Base-by-base conservation (phyloP, 2,113 vertebrate genomes). In the Panthera uncia region DNA sequence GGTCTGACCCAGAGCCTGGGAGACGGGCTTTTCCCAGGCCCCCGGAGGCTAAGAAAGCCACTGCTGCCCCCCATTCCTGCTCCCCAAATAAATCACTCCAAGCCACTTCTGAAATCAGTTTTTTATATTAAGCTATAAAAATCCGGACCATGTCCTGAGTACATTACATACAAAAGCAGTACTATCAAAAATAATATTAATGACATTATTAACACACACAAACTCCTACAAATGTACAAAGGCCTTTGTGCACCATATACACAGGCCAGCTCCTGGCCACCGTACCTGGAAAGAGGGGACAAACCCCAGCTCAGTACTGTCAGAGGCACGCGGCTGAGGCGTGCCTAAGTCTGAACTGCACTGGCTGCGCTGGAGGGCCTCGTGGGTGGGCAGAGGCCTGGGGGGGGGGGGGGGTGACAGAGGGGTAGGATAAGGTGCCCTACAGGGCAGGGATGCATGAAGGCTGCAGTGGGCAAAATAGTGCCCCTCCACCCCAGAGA, bases 51-150 rank as follows among this genome's bases (percentile, higher is more conserved):
- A 18, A 52, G 41, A 27, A 52, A 21, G 55, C 23, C 3, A 0
- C 21, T 0, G 2, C 7, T 1, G 48, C 12, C 27, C n/a, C 45
- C 21, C 33, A 16, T 13, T 50, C 57, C 50, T 29, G 29, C 18
- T 81, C 79, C 82, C 95, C 7, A 18, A 79, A 97, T n/a, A 50
- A 89, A 74, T 52, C 83, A 96, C 63, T 73, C 52, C 36, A 89
- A 38, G 69, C 5, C 73, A n/a, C 18, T 61, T 76, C 50, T 48
- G 69, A 95, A 94, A 80, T 36, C 74, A 85, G 50, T n/a, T 98
- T 98, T 98, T 98, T 98, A 94, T 97, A 48, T 61, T 82, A 92
- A 92, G 3, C 36, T 89, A 38, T 82, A 69, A 87, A 96, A 97
- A 52, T 78, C 4, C 10, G 7, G 78, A 48, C 48, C 33, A 48